Base-by-base conservation (phyloP, 2,797 vertebrate genomes). In the Anguilla marmorata region DNA sequence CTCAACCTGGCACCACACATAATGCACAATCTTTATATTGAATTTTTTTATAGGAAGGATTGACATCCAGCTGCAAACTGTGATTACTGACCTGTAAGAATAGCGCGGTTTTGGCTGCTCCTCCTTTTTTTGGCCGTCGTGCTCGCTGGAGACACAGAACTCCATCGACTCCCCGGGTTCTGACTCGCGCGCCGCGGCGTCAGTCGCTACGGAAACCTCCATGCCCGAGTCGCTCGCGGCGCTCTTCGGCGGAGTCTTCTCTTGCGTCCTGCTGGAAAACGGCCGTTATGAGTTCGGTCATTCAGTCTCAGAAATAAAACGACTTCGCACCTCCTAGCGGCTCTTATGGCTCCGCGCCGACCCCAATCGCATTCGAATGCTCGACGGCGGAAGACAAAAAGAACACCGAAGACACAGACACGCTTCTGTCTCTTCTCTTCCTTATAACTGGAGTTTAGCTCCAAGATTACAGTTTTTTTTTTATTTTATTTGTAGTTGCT, bases 111-210 rank as follows among this genome's bases (percentile, higher is more conserved):
- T 96, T 12, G 27, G 82, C 48, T 88, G 82, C 24, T 88, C 87
- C 0, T 54, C 0, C 12, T 30, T 74, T 30, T 24, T 33, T 85
- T 84, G 86, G 69, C 85, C 85, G 2, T 60, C 21, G 52, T 56
- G 33, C 79, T 93, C 92, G 83, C 89, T 85, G 0, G 89, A 89
- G 72, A 48, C 88, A n/a, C 90, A 91, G 16, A 88, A 91, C 87
- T 96, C 96, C 95, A 96, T 96, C 88, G 93, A 93, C 85, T 96
- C 95, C 76, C 88, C 92, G 9, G 58, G 89, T 85, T 94, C 94
- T 0, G 82, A 87, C 45, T 92, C 92, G 88, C 91, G 90, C 88
- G 91, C 90, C 30, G 91, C 92, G 86, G 89, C 89, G 82, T 91
- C 91, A 79, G 90, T 89, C 74, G 91, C 93, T 1, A 90, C 92